Percentiles rank a stretch among this genome's conserved stretches.
Conservation (phyloP, 2,888 invertebrate genomes). For the Chloroclystis v-ata region DNA sequence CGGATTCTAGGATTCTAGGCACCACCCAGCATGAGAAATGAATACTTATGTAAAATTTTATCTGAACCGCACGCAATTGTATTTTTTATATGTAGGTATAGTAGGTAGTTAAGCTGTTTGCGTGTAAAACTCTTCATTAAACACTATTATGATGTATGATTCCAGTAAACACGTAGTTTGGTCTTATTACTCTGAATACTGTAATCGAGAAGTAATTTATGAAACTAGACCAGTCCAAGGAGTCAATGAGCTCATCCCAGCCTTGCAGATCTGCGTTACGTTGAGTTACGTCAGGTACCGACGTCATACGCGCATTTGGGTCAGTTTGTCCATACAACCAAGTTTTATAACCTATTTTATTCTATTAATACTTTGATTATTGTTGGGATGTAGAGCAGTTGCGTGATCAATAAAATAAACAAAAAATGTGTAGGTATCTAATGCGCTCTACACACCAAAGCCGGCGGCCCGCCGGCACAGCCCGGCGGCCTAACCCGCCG, state of each 20-base stretch:
- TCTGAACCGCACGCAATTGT: too few species aligned
- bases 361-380: constrained; percentile 49
- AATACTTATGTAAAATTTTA: too few species aligned
- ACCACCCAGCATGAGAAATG: too few species aligned
- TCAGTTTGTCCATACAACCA: constrained; percentile 62
- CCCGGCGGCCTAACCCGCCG: too few species aligned
- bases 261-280: constrained; percentile 40
- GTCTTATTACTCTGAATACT: constrained; percentile 10
- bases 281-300: constrained; percentile 56
- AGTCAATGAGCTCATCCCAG: constrained; percentile 46
- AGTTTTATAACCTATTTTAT: constrained; percentile 63
- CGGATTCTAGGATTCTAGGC: too few species aligned
- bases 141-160: too few species aligned
- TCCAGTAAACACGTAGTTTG: too few species aligned
- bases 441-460: too few species aligned
- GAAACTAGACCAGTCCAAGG: constrained; percentile 48
- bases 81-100: too few species aligned
- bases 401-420: constrained; percentile 29
- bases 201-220: constrained; percentile 22
- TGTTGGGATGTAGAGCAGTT: constrained; percentile 46
- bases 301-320: constrained; percentile 68
- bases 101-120: too few species aligned
- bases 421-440: constrained; percentile 10
- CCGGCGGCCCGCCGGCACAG: too few species aligned
- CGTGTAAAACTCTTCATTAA: too few species aligned